Percentiles rank a stretch among this genome's conserved stretches.
Conservation (phyloP, 2,888 invertebrate genomes). For the Mycalesis mineus region DNA sequence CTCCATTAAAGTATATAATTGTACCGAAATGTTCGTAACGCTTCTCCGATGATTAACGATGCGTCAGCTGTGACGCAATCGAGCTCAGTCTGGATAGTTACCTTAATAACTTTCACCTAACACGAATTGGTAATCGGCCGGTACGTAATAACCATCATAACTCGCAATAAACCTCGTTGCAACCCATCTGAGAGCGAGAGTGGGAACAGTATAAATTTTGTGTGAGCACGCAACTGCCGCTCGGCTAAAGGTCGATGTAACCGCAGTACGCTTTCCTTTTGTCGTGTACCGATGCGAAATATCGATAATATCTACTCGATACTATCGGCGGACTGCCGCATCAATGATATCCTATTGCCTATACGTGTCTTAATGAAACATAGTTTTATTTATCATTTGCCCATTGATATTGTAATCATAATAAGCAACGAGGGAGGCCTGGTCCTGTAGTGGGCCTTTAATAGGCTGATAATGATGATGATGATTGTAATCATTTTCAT, state of each 20-base stretch:
- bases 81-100: slow-evolving; percentile 31
- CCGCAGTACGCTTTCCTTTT: slow-evolving; percentile 54
- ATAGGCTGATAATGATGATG: too few relatives aligned
- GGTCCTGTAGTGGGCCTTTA: too few relatives aligned
- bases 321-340: too few relatives aligned
- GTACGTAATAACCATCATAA: slow-evolving; percentile 56
- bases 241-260: slow-evolving; percentile 38
- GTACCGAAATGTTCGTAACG: slow-evolving; percentile 1
- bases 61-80: slow-evolving; percentile 20
- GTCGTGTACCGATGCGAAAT: neutral
- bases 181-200: slow-evolving; percentile 54
- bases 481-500: too few relatives aligned
- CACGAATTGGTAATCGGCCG: slow-evolving; percentile 55
- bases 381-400: too few relatives aligned
- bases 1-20: neutral
- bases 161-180: slow-evolving; percentile 44
- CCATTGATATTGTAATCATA: too few relatives aligned
- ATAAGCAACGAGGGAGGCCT: too few relatives aligned
- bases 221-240: slow-evolving; percentile 61
- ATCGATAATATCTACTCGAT: neutral
- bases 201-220: slow-evolving; percentile 64
- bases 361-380: too few relatives aligned
- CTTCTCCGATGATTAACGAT: slow-evolving; percentile 25
- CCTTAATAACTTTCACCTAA: slow-evolving; percentile 62
- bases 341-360: too few relatives aligned